Percentiles rank a stretch among this genome's conserved stretches.
Conservation (phyloP, 92 coral and sea anemone genomes). For the Actinostola sp. region DNA sequence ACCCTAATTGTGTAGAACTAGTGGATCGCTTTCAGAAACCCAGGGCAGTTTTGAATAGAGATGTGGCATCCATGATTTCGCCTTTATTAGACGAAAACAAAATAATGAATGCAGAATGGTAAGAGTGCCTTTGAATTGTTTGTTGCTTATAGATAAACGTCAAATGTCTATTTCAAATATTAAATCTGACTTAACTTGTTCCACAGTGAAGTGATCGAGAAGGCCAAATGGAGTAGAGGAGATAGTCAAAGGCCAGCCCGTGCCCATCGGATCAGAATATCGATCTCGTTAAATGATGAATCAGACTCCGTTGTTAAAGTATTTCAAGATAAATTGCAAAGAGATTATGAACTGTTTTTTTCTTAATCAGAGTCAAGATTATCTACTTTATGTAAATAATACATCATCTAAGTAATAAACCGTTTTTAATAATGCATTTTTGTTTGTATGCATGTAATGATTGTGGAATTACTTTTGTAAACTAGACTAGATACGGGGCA, state of each 20-base stretch:
- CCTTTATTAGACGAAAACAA: neutral
- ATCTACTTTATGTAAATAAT: neutral
- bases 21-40: constrained; percentile 7
- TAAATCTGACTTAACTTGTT: too few relatives aligned
- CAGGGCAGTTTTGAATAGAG: constrained; percentile 17
- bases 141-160: constrained; percentile 1
- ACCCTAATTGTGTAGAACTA: neutral
- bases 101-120: constrained; percentile 5
- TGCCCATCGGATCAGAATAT: constrained; percentile 11
- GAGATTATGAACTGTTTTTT: constrained; percentile 8
- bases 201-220: constrained; percentile 5
- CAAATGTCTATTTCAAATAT: neutral
- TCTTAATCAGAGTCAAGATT: too few relatives aligned
- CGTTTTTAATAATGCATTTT: too few relatives aligned
- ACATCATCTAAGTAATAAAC: neutral
- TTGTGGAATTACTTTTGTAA: too few relatives aligned
- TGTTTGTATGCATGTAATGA: too few relatives aligned
- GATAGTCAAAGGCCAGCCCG: constrained; percentile 20
- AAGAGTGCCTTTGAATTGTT: constrained; percentile 9
- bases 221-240: constrained; percentile 15
- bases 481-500: too few relatives aligned
- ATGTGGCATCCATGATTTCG: constrained; percentile 2
- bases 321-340: constrained; percentile 2
- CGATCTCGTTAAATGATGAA: neutral
- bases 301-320: neutral